Base-by-base conservation (phyloP, 2,797 vertebrate species). In the Bufotes viridis region DNA sequence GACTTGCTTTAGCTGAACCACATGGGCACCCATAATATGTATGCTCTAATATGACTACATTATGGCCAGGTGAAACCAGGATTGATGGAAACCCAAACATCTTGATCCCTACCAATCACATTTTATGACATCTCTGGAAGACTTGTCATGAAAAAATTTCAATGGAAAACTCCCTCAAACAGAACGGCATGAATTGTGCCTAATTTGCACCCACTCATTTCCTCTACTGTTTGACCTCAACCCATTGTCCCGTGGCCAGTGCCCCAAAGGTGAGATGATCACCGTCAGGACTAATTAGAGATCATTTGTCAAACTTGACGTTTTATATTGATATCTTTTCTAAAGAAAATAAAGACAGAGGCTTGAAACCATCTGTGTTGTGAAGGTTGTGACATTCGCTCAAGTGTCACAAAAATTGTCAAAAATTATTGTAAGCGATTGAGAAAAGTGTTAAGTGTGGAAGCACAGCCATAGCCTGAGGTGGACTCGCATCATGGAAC, bases 391-490 rank as follows among this genome's bases (percentile, higher is more conserved):
- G 65, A 76, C 67, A 57, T 82, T 76, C 49, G 18, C 18, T 78
- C 26, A 49, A 42, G 53, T 72, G 81, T 88, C 70, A 51, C 58
- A 67, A 42, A 67, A 34, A 88, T 83, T 83, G 74, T 75, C 78
- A 78, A 58, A 86, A 89, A 89, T 82, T 69, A 78, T 86, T 74
- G 82, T 69, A 78, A 89, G 79, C 80, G 85, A 82, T 86, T 70
- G 70, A 78, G 83, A 89, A 63, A 58, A 81, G 24, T 86, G 84
- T 86, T 86, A 82, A 89, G 88, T 81, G 51, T 24, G 15, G 18
- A 76, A 65, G 60, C 57, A 42, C 79, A 29, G 20, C 72, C 80
- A 29, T 86, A 78, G 49, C 84, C 84, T 34, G 75, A 60, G 79
- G 84, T 86, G 72, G 82, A 34, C 84, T 81, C 81, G 53, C 82